Base-by-base conservation (phyloP, 1,140 invertebrate genomes). In the Galleria mellonella region DNA sequence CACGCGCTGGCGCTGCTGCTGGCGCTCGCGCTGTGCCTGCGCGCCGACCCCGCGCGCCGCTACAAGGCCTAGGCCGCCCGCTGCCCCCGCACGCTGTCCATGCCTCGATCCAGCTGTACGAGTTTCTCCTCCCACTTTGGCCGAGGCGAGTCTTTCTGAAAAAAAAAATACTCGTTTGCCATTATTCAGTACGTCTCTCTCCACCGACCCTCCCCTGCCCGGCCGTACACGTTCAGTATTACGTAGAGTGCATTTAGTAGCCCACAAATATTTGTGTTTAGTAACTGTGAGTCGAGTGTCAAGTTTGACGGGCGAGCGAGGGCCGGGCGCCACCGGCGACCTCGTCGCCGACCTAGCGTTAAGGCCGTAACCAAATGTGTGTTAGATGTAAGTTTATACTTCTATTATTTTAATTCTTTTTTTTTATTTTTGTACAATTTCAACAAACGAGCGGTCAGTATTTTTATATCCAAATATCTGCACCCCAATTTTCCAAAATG, bases 1-100 rank as follows among this genome's bases (percentile, higher is more conserved):
- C 71, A 71, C 56, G 70, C 50, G 32, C 47, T 62, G 4, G 54
- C 70, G 51, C 51, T 75, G 39, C 55, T 67, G 55, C 62, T 72
- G 14, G 57, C 70, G 47, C 58, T 72, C 31, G 65, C 66, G 48
- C 63, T 76, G 31, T 64, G 59, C 14, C 58, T 72, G 46, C 60
- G 63, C 44, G 58, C 63, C 28, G 56, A 57, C 14, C 62, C 66
- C 13, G 32, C 33, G 7, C 41, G 36, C 14, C 32, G 49, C 9
- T 68, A 70, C 54, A 73, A 73, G 50, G 70, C 66, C 6, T 73
- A 62, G 38, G 32, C 2, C 14, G n/a, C 31, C 11, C 17, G 17
- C 0, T 8, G 33, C 3, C 33, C 9, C n/a, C 32, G 5, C 10
- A 6, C 32, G 10, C 32, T 7, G 13, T 12, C 5, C 9, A 28